These are phyloP conservation scores for Serripes groenlandicus DNA, from an alignment of 2,888 invertebrate species.

Conservation along the genomic window DNA sequence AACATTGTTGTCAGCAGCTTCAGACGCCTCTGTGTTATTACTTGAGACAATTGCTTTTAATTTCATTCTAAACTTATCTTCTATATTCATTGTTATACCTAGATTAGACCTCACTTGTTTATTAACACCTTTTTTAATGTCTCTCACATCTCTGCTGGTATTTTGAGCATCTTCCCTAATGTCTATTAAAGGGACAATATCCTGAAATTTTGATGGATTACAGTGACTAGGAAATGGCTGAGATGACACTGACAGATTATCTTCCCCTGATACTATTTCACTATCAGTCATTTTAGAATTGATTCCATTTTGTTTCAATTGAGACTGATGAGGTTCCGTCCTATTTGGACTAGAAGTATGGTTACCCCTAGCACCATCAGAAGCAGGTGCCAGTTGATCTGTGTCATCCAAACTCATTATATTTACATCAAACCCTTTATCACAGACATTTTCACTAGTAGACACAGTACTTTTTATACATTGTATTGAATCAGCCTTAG, in stretches of 20 bases:
- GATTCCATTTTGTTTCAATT: background rate
- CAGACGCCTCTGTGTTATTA: background rate
- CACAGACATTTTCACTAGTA: background rate
- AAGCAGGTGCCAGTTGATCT: too few species aligned
- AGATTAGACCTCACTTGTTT: too few species aligned
- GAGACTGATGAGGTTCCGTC: background rate
- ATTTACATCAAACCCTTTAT: background rate
- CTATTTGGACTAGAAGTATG: background rate
- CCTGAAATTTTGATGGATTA: too few species aligned
- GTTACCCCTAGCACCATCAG: background rate
- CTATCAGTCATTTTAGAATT: slow-evolving; percentile 9
- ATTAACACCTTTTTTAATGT: too few species aligned
- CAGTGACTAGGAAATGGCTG: slow-evolving; percentile 5
- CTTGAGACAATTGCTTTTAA: slow-evolving; percentile 15
- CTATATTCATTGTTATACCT: too few species aligned
- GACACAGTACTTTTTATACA: too few species aligned
- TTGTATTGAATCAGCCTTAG: background rate
- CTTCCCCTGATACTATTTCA: background rate
- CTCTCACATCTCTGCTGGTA: too few species aligned
- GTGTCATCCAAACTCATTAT: background rate
- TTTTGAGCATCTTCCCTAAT: slow-evolving; percentile 7
- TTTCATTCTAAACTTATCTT: slow-evolving; percentile 18
- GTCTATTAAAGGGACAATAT: too few species aligned
- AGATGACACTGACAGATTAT: background rate
- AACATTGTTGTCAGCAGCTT: background rate